Conservation (phyloP, 2,113 vertebrate genomes). For the Planiliza haematocheilus region DNA sequence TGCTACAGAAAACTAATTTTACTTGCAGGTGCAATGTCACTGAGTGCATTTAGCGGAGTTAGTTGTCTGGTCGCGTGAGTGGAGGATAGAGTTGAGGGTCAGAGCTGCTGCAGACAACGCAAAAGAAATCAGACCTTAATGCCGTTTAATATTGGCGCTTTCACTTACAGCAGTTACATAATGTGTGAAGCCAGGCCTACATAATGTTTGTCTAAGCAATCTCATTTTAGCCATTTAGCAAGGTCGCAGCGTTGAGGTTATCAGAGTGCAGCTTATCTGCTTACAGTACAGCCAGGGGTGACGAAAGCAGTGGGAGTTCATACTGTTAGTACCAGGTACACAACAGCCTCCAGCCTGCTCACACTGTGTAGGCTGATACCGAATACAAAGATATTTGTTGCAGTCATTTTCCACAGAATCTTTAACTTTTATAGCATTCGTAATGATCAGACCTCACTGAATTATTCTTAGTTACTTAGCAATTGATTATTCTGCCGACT, state of each 20-base stretch:
- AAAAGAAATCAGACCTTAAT: slow-evolving; percentile 22
- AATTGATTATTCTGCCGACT: too few relatives aligned
- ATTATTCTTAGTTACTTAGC: too few relatives aligned
- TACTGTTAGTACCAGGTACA: slow-evolving; percentile 5
- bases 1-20: too few relatives aligned
- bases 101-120: neutral
- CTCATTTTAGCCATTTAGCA: slow-evolving; percentile 51
- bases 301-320: slow-evolving; percentile 17
- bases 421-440: neutral
- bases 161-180: slow-evolving; percentile 28
- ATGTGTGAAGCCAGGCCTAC: slow-evolving; percentile 28
- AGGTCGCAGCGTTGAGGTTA: slow-evolving; percentile 54
- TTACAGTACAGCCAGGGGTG: slow-evolving; percentile 5
- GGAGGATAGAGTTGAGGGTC: neutral
- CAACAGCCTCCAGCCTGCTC: neutral
- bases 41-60: neutral
- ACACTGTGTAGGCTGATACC: slow-evolving; percentile 6
- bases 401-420: slow-evolving; percentile 2
- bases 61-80: neutral
- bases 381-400: slow-evolving; percentile 21
- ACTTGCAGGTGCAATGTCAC: neutral
- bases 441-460: neutral
- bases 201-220: slow-evolving; percentile 67
- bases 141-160: slow-evolving; percentile 3
- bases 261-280: slow-evolving; percentile 24